Percentiles rank a stretch among this genome's conserved stretches.
These are phyloP conservation scores for Diaperis boleti DNA, from an alignment of 2,888 invertebrate species.

Conservation along the genomic window DNA sequence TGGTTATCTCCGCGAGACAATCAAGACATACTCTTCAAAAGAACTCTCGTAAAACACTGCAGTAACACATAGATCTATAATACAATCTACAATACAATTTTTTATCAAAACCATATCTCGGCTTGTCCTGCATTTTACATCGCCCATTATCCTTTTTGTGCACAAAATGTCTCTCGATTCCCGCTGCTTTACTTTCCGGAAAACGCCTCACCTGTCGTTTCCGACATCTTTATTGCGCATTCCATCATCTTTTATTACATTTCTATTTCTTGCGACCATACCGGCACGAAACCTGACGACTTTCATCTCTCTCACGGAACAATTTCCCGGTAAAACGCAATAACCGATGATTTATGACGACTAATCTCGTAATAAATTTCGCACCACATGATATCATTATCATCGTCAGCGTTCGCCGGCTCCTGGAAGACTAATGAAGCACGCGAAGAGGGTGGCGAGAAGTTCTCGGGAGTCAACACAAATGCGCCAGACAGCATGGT, in stretches of 20 bases:
- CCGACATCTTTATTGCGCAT: conserved; percentile 7
- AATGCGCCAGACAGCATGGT: too few relatives aligned
- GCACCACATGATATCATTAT: conserved; percentile 28
- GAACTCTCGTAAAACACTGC: too few relatives aligned
- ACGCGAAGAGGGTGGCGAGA: conserved; percentile 6
- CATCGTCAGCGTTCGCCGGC: conserved; percentile 15
- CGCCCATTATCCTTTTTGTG: too few relatives aligned
- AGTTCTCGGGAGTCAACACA: neutral
- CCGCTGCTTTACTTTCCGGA: neutral
- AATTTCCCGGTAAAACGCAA: conserved; percentile 26
- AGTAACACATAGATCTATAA: too few relatives aligned
- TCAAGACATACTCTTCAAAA: too few relatives aligned
- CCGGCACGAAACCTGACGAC: neutral
- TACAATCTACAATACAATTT: too few relatives aligned
- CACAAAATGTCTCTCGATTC: neutral
- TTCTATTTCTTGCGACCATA: neutral
- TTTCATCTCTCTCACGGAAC: conserved; percentile 16
- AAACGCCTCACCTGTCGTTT: neutral
- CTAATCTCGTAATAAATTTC: conserved; percentile 23
- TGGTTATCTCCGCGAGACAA: too few relatives aligned
- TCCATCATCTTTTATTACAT: neutral
- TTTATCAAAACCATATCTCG: too few relatives aligned
- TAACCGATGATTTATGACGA: conserved; percentile 23
- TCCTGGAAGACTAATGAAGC: conserved; percentile 6
- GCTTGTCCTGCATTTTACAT: too few relatives aligned